A percentile compares a stretch with the other conserved stretches of the same genome.
Evolutionary conservation across 2,888 invertebrate species (phyloP).

Genomic region (Rhorus exstirpatorius): DNA sequence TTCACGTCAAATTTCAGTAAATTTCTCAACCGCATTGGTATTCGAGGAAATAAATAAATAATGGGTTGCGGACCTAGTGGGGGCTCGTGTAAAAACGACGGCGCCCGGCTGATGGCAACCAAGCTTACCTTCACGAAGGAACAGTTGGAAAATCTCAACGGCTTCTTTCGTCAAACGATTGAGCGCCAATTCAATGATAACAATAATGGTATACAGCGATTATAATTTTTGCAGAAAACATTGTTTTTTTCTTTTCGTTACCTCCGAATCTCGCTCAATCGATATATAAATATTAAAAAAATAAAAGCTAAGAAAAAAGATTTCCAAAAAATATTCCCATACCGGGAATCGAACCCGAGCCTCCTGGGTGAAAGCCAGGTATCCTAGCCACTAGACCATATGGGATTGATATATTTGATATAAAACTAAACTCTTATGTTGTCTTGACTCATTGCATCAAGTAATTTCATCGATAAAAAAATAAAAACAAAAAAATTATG

Average conservation of each 20-base stretch:
- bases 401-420: constrained; percentile 33
- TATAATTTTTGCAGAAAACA: neutral
- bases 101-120: constrained; percentile 86
- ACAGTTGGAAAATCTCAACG: constrained; percentile 87
- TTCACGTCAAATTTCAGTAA: too few species aligned
- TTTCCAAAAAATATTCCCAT: constrained; percentile 87
- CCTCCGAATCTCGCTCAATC: too few species aligned
- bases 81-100: constrained; percentile 82
- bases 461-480: neutral
- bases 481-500: too few species aligned
- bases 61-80: constrained; percentile 80
- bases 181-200: constrained; percentile 54
- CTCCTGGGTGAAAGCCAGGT: constrained; percentile 89
- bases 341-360: constrained; percentile 89
- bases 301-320: too few species aligned
- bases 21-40: too few species aligned
- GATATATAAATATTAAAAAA: constrained; percentile 9
- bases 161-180: constrained; percentile 78
- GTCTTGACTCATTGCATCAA: neutral
- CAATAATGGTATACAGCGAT: constrained; percentile 51
- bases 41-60: constrained; percentile 47
- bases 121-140: constrained; percentile 86
- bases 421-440: neutral
- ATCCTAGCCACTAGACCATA: constrained; percentile 89
- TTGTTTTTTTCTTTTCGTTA: neutral